Evolutionary conservation across 2,888 invertebrate genomes (phyloP), one percentile per base, ranked within the genome.

Genomic region (Isoperla grammatica): DNA sequence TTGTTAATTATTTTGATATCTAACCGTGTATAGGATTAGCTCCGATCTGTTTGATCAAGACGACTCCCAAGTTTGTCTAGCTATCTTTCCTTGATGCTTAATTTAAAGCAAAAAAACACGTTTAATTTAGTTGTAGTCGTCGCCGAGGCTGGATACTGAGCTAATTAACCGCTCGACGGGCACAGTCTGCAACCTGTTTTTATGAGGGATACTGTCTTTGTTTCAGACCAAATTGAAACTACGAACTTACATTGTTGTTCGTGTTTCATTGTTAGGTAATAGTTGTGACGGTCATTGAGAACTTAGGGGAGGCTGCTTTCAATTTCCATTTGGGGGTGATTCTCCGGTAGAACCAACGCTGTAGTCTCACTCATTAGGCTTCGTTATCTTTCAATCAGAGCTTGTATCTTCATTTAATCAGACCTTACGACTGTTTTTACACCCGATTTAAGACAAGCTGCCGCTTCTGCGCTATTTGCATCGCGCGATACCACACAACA

Each of bases 361-460:
- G 8, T 29, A 29, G 29, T 39, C 12, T 8, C 39, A 12, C 53
- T 53, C 53, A 17, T 53, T 53, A 45, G 45, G 15, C 19, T 53
- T 53, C 53, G 53, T 53, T 53, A 53, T 53, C 53, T 53, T 53
- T 53, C 53, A 53, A 53, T 53, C 53, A 53, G 40, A 53, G 17
- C 39, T 9, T 37, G 19, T 37, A 53, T 53, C 53, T 53, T 4
- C 17, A 20, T 53, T 53, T 53, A 53, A 53, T 53, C 53, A 53
- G 53, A 20, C 35, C 13, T 53, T 53, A 53, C 53, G 53, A 39
- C 39, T 15, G 53, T 37, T 53, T 29, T 50, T 39, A 37, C 53
- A 17, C 39, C 53, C 53, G 53, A 46, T 46, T 29, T 22, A 20
- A 46, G 46, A 20, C 46, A 17, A 20, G 39, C 37, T 53, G 12